Conservation (phyloP, 2,113 vertebrate genomes). For the Felis chaus region DNA sequence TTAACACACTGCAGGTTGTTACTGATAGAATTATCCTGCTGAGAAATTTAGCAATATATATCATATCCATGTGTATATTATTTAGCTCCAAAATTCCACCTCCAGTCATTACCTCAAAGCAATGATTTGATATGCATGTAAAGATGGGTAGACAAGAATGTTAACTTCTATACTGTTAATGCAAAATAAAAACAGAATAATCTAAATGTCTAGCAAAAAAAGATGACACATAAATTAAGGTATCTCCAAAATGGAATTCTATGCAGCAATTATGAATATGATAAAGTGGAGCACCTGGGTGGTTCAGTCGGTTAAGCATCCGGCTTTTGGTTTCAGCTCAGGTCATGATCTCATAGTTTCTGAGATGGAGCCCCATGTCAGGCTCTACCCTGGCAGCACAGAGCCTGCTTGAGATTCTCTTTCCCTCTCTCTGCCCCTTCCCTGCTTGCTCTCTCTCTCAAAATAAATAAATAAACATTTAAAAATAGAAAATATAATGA, state of each 20-base stretch:
- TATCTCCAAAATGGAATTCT: slow-evolving; percentile 16
- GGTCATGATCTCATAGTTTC: too few species aligned
- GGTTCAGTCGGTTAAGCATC: too few species aligned
- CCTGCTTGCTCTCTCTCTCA: too few species aligned
- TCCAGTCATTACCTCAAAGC: slow-evolving; percentile 31
- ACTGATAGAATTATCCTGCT: background rate
- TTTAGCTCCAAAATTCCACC: slow-evolving; percentile 4
- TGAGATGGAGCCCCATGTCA: too few species aligned
- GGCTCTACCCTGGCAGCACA: too few species aligned
- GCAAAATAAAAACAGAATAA: slow-evolving; percentile 22
- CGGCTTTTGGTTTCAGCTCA: too few species aligned
- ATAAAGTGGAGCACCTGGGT: background rate
- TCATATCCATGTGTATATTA: background rate
- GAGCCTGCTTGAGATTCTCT: too few species aligned
- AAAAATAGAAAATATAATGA: background rate
- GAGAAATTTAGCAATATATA: background rate
- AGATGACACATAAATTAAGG: background rate
- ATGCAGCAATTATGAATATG: background rate
- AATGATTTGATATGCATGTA: background rate
- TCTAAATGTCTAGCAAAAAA: background rate
- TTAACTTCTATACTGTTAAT: slow-evolving; percentile 35
- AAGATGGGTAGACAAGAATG: slow-evolving; percentile 18
- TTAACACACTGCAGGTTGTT: background rate
- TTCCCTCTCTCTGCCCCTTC: too few species aligned
- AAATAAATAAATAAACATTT: too few species aligned